Evolutionary conservation across 2,888 invertebrate genomes (phyloP).

Genomic region (Xanthia togata): DNA sequence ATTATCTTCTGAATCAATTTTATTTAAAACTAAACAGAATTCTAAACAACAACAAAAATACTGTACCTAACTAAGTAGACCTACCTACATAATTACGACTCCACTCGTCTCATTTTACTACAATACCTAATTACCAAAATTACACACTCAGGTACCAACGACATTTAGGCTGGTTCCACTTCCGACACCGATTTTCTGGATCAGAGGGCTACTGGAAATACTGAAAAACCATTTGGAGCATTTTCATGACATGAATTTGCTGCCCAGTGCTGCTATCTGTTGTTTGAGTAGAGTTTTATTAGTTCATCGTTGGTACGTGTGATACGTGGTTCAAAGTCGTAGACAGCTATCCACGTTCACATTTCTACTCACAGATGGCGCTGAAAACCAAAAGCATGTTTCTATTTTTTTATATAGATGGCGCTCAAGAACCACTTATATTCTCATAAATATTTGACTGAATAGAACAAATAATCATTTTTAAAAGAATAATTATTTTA

Average conservation of each 20-base stretch:
- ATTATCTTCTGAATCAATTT: neutral
- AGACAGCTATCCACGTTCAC: neutral
- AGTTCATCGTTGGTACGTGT: accelerated
- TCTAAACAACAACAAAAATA: no score
- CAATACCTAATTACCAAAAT: no score
- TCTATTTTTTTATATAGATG: conserved; percentile 26
- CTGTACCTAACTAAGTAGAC: no score
- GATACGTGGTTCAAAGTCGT: neutral
- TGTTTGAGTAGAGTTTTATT: neutral
- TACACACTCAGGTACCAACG: neutral
- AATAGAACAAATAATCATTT: no score
- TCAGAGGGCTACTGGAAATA: neutral
- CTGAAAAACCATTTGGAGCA: neutral
- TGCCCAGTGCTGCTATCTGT: conserved; percentile 33
- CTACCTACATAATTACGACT: neutral
- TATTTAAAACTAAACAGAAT: no score
- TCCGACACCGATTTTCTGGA: neutral
- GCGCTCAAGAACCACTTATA: neutral
- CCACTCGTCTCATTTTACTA: neutral
- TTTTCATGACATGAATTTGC: neutral
- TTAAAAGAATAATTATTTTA: no score
- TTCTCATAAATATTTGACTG: conserved; percentile 5
- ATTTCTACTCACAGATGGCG: conserved; percentile 29
- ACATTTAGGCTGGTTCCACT: neutral
- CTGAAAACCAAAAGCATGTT: neutral